Conservation (phyloP, 2,797 vertebrate species). For the Paedocypris micromegethes region DNA sequence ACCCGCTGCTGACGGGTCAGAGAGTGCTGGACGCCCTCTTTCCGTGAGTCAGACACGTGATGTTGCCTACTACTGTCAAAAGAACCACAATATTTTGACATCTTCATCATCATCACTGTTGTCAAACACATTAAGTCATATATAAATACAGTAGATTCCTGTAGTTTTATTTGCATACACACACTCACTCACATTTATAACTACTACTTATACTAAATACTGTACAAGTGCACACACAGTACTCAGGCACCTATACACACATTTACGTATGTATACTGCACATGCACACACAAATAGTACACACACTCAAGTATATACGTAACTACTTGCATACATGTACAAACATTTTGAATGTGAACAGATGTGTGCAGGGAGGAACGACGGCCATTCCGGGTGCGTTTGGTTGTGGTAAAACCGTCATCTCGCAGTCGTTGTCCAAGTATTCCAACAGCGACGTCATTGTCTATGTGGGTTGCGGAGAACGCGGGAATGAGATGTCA, state of each 20-base stretch:
- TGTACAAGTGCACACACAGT: no score
- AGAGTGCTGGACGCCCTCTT: slow-evolving; percentile 86
- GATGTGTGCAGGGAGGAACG: slow-evolving; percentile 97
- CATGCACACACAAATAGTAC: no score
- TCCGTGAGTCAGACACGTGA: slow-evolving; percentile 72
- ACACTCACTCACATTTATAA: no score
- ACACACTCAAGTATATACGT: no score
- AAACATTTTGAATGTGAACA: slow-evolving; percentile 53
- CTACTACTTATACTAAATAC: no score
- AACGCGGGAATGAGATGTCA: slow-evolving; percentile 98
- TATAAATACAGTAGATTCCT: not conserved
- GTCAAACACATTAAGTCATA: no score
- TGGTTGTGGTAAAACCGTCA: slow-evolving; percentile 98
- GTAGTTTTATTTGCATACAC: no score
- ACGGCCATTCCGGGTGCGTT: slow-evolving; percentile 97
- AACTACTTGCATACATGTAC: no score
- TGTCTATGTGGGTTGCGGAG: slow-evolving; percentile 95
- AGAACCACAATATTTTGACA: not conserved
- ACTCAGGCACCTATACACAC: no score
- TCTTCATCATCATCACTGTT: not conserved
- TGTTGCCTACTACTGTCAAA: not conserved
- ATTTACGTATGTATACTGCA: no score
- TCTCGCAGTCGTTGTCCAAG: slow-evolving; percentile 96
- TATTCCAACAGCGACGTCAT: slow-evolving; percentile 99
- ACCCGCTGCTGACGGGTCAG: slow-evolving; percentile 83